Conservation (phyloP, 2,797 vertebrate species). For the Molossus alvarezi region DNA sequence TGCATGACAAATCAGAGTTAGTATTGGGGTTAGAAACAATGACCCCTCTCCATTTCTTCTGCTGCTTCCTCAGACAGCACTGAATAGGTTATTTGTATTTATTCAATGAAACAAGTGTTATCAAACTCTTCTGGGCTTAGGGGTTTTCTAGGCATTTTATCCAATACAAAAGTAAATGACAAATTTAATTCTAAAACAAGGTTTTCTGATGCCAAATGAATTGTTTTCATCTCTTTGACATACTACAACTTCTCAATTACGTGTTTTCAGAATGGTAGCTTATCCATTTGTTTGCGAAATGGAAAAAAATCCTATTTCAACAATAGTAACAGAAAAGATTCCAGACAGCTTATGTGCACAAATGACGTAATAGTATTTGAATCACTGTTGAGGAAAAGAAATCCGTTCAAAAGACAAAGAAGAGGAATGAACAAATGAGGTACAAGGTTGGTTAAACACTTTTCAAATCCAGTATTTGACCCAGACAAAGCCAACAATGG, state of each 20-base stretch:
- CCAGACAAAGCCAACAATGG: not conserved
- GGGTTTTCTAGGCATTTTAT: not conserved
- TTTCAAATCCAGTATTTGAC: not conserved
- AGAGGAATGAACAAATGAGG: not conserved
- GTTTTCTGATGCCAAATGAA: not conserved
- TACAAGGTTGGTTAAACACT: not conserved
- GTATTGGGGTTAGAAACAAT: not conserved
- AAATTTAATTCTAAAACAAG: not conserved
- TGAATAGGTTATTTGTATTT: not conserved
- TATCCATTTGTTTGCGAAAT: not conserved
- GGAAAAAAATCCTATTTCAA: not conserved
- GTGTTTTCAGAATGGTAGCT: not conserved
- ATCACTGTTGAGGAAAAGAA: constrained; percentile 11
- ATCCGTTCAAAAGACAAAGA: not conserved
- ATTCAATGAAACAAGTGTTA: not conserved
- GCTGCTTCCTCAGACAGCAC: not conserved
- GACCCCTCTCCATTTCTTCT: not conserved
- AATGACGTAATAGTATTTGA: not conserved
- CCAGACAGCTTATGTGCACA: not conserved
- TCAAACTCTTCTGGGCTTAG: not conserved
- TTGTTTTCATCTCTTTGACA: not conserved
- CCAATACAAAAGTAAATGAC: not conserved
- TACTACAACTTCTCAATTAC: not conserved
- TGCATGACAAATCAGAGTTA: not conserved
- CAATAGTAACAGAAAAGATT: not conserved